Base-by-base conservation (phyloP, 2,888 invertebrate species). In the Kuschelorhynchus macadamiae region DNA sequence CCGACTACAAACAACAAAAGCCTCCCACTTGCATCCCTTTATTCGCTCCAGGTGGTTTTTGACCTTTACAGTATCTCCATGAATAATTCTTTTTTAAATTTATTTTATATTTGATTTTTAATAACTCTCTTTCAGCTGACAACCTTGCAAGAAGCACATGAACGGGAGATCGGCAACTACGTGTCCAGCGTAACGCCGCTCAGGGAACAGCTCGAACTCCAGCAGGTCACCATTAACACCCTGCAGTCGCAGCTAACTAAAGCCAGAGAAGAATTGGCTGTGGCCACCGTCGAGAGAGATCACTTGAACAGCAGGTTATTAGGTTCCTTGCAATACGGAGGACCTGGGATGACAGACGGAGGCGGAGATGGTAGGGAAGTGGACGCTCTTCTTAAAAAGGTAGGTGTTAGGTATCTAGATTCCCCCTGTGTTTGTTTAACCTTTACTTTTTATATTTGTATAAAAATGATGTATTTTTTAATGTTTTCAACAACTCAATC, bases 111-210 rank as follows among this genome's bases (percentile, higher is more conserved):
- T n/a, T n/a, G n/a, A n/a, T n/a, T n/a, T n/a, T n/a, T n/a, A n/a
- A n/a, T n/a, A n/a, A n/a, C n/a, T n/a, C n/a, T n/a, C n/a, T 83
- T 86, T 50, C 85, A 93, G 90, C 84, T 94, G 36, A 93, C 92
- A 82, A 91, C 91, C 7, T 87, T 91, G 3, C 91, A 91, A 84
- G 84, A 89, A 74, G 89, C 91, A 1, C 91, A 91, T 77, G 91
- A 91, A 79, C 88, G 90, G 70, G 92, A 92, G 79, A 81, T 92
- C 49, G 85, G 88, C 80, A 88, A 89, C 67, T 90, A 89, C 84
- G 88, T 90, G 75, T 83, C 87, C 79, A 88, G 88, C 74, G 79
- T 88, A 1, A 86, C 86, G 56, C 88, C 88, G 0, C 79, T 88
- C 25, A 85, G 88, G 74, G 88, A 89, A 71, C 88, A 89, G 75